Evolutionary conservation across 2,113 vertebrate genomes (phyloP), one percentile per base, ranked within the genome.

Genomic region (Cynoglossus semilaevis): DNA sequence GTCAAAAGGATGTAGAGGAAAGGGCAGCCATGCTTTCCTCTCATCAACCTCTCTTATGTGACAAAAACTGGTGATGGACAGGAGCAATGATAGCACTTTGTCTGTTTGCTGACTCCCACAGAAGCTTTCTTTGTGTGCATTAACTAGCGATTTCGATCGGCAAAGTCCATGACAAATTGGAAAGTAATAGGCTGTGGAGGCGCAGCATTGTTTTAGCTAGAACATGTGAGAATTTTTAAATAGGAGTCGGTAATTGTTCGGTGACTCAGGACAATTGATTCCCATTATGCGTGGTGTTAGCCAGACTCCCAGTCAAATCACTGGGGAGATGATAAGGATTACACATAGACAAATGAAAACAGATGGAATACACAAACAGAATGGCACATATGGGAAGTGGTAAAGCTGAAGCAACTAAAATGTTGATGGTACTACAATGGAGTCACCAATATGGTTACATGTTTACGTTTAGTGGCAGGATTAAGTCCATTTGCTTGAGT

Each of bases 181-280:
- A 90, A 91, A 92, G 90, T 91, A 93, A 93, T 93, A 90, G 91
- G 89, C 88, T 87, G 78, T 74, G 67, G 87, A 91, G 84, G 50
- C 18, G 9, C 34, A 75, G 59, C 78, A 58, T 91, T 72, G 87
- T 84, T 14, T 37, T 16, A 18, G 87, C 89, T 47, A 90, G 74
- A 91, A 92, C 85, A 90, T 87, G 78, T 86, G 74, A 85, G 79
- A 89, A 92, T 90, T 93, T 90, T 92, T 88, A 92, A 93, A 90
- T 84, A 91, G 92, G 90, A 87, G 43, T 60, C 82, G 88, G 85
- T 92, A 92, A 93, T 92, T 91, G 90, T 92, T 93, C 90, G 92
- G 87, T 92, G 90, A 92, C 88, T 92, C 85, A 78, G 74, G 87
- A 78, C 51, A 84, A 95, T 93, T 92, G 91, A 94, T 94, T 94